Evolutionary conservation across 2,888 invertebrate species (phyloP), one percentile per base, ranked within the genome.

Genomic region (Zeuzera pyrina): DNA sequence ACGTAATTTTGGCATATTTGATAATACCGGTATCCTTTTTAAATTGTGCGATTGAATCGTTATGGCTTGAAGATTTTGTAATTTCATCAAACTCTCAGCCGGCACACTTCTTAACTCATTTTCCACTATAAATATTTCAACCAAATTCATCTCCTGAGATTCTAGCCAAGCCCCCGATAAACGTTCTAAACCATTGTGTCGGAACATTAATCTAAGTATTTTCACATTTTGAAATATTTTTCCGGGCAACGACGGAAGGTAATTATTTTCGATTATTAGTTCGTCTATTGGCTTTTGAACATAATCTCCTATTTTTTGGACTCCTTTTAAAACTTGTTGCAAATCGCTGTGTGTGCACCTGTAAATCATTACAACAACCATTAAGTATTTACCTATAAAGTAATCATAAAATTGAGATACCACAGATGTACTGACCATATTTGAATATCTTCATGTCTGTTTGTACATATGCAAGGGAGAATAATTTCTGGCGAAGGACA

Each of bases 341-440:
- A 94, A 73, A 57, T 94, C 94, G 79, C 94, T 93, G 81, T 94
- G 94, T n/a, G 94, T 94, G 64, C 95, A 95, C 94, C 94, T 94
- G 68, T 3, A 79, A 74, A 3, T 5, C 2, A 16, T 22, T 22
- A 22, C 6, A 22, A 3, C 11, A 22, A 22, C n/a, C 22, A n/a
- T 3, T 6, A 22, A 11, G 11, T 22, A 10, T 22, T 22, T 22
- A n/a, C 8, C 19, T 19, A 12, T 30, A 22, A 10, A 12, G 31
- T 10, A 7, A 23, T 11, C 26, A 19, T 31, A 23, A 30, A 12
- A 19, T 19, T 2, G 8, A 19, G 19, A 19, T 19, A 7, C 12
- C 7, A 12, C n/a, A 28, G 6, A 28, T 6, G 8, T 30, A 41
- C 48, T 74, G 78, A 93, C 94, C 94, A 94, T 81, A 94, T 91